Base-by-base conservation (phyloP, 2,797 vertebrate genomes). In the Jordanella pulchra region DNA sequence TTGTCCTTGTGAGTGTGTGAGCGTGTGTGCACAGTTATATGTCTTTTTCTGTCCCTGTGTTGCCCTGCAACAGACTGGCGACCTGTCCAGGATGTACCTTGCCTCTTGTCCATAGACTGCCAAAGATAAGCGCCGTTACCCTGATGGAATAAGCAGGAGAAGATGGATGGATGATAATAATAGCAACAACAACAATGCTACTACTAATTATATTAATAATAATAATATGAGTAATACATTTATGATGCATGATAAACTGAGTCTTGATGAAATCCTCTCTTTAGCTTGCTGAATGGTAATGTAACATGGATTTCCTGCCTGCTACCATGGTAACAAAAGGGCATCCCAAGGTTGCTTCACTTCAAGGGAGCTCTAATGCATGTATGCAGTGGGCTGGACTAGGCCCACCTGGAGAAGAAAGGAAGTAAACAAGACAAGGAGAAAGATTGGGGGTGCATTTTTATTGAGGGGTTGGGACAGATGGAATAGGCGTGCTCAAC, bases 261-360 rank as follows among this genome's bases (percentile, higher is more conserved):
- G 77, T 87, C 90, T 87, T 89, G 89, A 93, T 90, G 73, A 77
- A 65, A 67, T 63, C 54, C 7, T 47, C 85, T 85, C 42, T 1
- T n/a, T 72, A 67, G 79, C 83, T 86, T 65, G 56, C 50, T 48
- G 25, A 88, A 91, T 86, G 84, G 85, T 89, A 93, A 89, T 89
- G 86, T 76, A 72, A 73, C 80, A 65, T 56, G 28, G 87, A 78
- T 58, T 67, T 66, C 70, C 66, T 9, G 44, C 79, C 84, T 13
- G 87, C 89, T 90, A 86, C 87, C 76, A 90, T 91, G 89, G 91
- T 88, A 92, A 93, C 92, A 45, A 79, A 89, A 93, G 91, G 90
- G 83, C 86, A 50, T 88, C 80, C 72, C 89, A 93, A 93, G 93
- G 92, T 92, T 87, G 78, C 67, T 48, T 75, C 81, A 84, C 81